These are phyloP conservation scores for Mesochorus sp. DNA, from an alignment of 2,888 invertebrate genomes.

Conservation along the genomic window DNA sequence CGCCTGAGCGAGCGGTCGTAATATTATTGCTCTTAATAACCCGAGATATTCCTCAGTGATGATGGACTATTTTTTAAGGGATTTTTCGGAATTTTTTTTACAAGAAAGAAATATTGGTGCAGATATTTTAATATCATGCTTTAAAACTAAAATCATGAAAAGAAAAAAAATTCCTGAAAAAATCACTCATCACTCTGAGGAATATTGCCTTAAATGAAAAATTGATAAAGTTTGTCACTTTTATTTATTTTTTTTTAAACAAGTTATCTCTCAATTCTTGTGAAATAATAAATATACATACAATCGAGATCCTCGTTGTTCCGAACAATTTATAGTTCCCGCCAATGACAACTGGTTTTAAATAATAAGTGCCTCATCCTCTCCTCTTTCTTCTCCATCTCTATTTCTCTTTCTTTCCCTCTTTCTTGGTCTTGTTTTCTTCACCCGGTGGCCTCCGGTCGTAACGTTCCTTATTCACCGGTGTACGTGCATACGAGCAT, in stretches of 20 bases:
- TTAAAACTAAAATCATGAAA: no score
- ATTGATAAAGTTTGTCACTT: no score
- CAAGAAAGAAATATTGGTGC: no score
- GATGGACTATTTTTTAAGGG: no score
- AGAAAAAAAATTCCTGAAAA: no score
- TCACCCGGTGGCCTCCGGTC: slow-evolving; percentile 61
- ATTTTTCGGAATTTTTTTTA: no score
- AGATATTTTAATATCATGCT: no score
- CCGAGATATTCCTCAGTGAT: no score
- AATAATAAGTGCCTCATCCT: slow-evolving; percentile 69
- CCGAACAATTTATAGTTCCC: slow-evolving; percentile 53
- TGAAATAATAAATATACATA: slow-evolving; percentile 1
- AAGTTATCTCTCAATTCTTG: slow-evolving; percentile 24
- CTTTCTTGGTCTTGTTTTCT: slow-evolving; percentile 50
- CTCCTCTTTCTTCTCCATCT: slow-evolving; percentile 5
- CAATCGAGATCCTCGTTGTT: slow-evolving; percentile 38
- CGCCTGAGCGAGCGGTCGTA: no score
- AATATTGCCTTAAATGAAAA: no score
- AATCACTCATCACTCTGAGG: no score
- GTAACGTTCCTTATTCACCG: slow-evolving; percentile 64
- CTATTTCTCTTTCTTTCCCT: slow-evolving; percentile 16
- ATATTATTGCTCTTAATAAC: no score
- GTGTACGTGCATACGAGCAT: slow-evolving; percentile 65
- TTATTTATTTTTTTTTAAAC: not conserved
- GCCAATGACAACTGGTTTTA: slow-evolving; percentile 71